Conservation (phyloP, 92 coral and sea anemone genomes). For the Siderastrea radians region DNA sequence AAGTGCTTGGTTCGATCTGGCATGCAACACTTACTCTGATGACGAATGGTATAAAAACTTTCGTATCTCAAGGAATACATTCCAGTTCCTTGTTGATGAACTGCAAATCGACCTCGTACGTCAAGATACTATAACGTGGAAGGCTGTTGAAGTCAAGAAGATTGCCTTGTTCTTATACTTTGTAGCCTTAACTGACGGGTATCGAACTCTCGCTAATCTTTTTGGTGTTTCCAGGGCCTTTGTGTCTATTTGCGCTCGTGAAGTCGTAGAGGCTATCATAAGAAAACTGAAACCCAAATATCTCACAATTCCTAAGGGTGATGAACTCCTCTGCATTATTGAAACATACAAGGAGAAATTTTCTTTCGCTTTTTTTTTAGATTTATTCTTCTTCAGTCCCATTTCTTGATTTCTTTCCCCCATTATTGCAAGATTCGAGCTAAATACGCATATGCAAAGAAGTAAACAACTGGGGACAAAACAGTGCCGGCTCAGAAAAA, state of each 20-base stretch:
- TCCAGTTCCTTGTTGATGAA: constrained; percentile 47
- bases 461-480: too few relatives aligned
- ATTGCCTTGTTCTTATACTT: constrained; percentile 35
- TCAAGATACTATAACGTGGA: constrained; percentile 41
- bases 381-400: too few relatives aligned
- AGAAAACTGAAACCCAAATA: constrained; percentile 35
- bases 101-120: constrained; percentile 9
- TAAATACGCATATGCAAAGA: too few relatives aligned
- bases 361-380: neutral
- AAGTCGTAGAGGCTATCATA: constrained; percentile 28
- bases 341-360: neutral
- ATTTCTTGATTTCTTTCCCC: too few relatives aligned
- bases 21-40: constrained; percentile 30
- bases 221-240: constrained; percentile 39
- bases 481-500: too few relatives aligned
- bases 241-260: constrained; percentile 11
- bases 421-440: too few relatives aligned
- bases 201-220: constrained; percentile 38
- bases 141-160: constrained; percentile 38
- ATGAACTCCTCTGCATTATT: neutral
- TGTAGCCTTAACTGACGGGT: constrained; percentile 37
- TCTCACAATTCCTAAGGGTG: constrained; percentile 41
- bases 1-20: constrained; percentile 39
- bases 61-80: constrained; percentile 24
- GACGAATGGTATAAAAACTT: constrained; percentile 37